Percentiles rank a stretch among this genome's conserved stretches.
phyloP scores from a whole-genome alignment of 2,888 invertebrate genomes.

The Pandemis cinnamomeana region DNA sequence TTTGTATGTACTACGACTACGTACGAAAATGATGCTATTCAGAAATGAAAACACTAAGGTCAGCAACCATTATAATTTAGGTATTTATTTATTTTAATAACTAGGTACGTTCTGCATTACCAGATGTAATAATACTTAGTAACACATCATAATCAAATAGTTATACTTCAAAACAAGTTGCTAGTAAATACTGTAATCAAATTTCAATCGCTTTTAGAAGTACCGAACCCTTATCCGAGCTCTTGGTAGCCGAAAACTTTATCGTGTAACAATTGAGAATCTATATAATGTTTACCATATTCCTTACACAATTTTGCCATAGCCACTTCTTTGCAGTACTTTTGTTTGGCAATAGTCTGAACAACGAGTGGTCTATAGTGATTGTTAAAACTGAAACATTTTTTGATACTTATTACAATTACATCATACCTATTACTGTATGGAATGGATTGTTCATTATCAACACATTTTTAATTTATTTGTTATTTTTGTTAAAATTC shows the following conservation, averaged over 20 bases:
- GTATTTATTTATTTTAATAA: too few relatives aligned
- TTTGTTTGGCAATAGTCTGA: neutral
- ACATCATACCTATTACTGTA: too few relatives aligned
- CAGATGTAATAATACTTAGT: too few relatives aligned
- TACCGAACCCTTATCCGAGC: neutral
- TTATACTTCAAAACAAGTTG: neutral
- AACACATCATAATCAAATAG: neutral
- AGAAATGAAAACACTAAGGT: neutral
- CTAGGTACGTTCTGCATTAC: too few relatives aligned
- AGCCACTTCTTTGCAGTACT: neutral
- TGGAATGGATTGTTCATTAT: too few relatives aligned
- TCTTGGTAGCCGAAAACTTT: constrained; percentile 15
- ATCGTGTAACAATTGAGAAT: constrained; percentile 4
- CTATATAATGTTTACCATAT: constrained; percentile 2
- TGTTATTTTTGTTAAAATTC: too few relatives aligned
- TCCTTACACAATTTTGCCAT: neutral
- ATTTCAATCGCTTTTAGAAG: neutral
- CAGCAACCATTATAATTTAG: too few relatives aligned
- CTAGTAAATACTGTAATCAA: neutral
- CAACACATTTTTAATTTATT: too few relatives aligned
- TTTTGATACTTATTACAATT: neutral
- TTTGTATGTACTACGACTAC: neutral
- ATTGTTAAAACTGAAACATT: neutral
- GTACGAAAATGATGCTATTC: neutral
- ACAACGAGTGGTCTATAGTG: neutral